Base-by-base conservation (phyloP, 1,140 invertebrate species). In the Cataglyphis hispanica region DNA sequence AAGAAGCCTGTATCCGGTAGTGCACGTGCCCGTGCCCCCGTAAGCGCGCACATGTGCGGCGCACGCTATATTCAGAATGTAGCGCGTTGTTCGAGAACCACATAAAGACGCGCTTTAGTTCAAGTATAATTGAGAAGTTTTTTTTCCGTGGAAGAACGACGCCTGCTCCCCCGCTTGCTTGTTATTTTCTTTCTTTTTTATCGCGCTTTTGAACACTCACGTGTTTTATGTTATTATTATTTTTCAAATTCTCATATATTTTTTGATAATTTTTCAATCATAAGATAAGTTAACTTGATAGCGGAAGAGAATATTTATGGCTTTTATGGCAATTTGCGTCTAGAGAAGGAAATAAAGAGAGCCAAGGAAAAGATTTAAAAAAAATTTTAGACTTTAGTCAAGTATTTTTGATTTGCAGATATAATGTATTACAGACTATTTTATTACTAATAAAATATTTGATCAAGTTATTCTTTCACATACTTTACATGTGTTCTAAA, bases 11-110 rank as follows among this genome's bases (percentile, higher is more conserved):
- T 86, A 91, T 91, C 90, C 90, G 90, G 88, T 85, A 69, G 61
- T 86, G 85, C 90, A 90, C 91, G 91, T 91, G 91, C 88, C 90
- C 91, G 91, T 91, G 91, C 88, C 90, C 90, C 88, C 86, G 87
- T 88, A 75, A 89, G 89, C 53, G 78, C 80, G 85, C 87, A 88
- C 87, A 77, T 85, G 81, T 86, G 64, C 43, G 67, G 67, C 78
- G 60, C 53, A 83, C 67, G 67, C 67, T 83, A 60, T 69, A 43
- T 43, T 53, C 53, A 83, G 78, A 83, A 83, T 72, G 53, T 34
- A 43, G 25, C 19, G 37, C 78, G 67, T 83, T 83, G 78, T 83
- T 83, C 78, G 53, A 58, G 50, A 46, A 46, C 53, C 27, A 19
- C 46, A 74, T 83, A 60, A 83, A 72, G 78, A 58, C 31, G 53